Conservation (phyloP, 1,140 invertebrate species). For the Papilio glaucus region DNA sequence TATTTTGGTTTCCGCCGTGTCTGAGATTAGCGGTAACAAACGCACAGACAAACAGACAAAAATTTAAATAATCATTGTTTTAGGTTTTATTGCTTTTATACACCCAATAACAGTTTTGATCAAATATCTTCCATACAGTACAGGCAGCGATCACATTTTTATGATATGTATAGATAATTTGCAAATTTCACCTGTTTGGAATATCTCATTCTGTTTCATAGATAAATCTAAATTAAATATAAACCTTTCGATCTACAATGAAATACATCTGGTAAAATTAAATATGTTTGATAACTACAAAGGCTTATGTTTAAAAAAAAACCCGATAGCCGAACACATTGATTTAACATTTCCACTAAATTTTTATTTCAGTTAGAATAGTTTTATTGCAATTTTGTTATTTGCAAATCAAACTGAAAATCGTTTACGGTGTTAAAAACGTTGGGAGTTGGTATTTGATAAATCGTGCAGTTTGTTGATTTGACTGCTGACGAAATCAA, state of each 20-base stretch:
- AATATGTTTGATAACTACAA: background rate
- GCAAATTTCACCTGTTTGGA: no score
- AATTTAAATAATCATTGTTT: no score
- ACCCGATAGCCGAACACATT: background rate
- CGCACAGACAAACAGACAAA: no score
- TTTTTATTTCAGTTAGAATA: background rate
- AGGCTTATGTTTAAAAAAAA: background rate
- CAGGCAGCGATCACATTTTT: no score
- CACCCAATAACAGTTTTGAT: no score
- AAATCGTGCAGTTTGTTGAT: constrained; percentile 12
- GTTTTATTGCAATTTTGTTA: background rate
- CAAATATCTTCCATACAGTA: no score
- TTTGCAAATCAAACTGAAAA: constrained; percentile 32
- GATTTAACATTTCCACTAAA: background rate
- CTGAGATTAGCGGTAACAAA: no score
- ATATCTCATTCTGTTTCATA: background rate
- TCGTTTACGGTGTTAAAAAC: constrained; percentile 4
- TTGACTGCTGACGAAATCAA: background rate
- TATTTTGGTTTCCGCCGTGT: no score
- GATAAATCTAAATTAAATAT: background rate
- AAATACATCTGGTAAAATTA: background rate
- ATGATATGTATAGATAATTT: no score
- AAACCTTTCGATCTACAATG: background rate
- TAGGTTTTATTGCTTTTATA: no score
- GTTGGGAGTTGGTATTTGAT: constrained; percentile 10